Evolutionary conservation across 2,797 vertebrate species (phyloP).

Genomic region (Ara ararauna): DNA sequence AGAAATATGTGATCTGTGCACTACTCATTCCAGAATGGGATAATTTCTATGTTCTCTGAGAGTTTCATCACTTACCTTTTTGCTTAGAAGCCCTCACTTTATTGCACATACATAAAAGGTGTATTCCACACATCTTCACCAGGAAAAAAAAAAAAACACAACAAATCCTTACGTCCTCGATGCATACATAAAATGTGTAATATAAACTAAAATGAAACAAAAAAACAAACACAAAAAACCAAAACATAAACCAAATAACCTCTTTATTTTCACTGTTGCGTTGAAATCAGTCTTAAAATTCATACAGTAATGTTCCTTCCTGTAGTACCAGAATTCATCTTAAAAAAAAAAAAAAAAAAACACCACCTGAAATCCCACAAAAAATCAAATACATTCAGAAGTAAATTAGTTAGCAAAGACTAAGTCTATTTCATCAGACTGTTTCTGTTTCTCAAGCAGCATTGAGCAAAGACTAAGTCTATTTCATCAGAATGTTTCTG

Average conservation of each 20-base stretch:
- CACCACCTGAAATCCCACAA: neutral
- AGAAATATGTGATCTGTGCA: neutral
- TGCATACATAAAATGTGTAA: neutral
- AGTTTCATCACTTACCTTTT: neutral
- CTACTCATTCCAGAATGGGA: neutral
- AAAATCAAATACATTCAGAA: neutral
- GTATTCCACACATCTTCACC: neutral
- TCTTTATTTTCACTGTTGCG: accelerated
- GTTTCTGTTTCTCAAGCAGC: neutral
- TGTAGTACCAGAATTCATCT: neutral
- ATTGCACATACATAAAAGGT: neutral
- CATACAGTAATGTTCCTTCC: neutral
- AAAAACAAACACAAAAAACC: neutral
- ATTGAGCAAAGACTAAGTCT: neutral
- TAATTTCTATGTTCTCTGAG: neutral
- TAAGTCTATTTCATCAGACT: neutral
- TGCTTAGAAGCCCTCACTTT: neutral
- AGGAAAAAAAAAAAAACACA: neutral
- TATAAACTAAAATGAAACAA: neutral
- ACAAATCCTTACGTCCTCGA: neutral
- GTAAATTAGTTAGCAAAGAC: neutral
- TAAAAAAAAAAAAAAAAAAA: accelerated
- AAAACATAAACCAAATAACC: neutral
- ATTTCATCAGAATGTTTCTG: neutral
- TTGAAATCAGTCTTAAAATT: neutral